phyloP scores from a whole-genome alignment of 2,113 vertebrate species.

The Xenopus tropicalis region UCB_Xtro_10.0 CM004449.2:114011001-114011500 shows the following conservation, averaged over 20 bases:
- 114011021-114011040: constrained; percentile 5
- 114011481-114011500: too few relatives aligned
- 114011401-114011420: not conserved
- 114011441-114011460: too few relatives aligned
- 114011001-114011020: constrained; percentile 2
- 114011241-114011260: constrained; percentile 20
- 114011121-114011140: constrained; percentile 30
- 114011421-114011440: too few relatives aligned
- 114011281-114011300: constrained; percentile 18
- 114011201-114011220: constrained; percentile 29
- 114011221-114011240: constrained; percentile 26
- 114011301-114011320: constrained; percentile 24
- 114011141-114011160: constrained; percentile 33
- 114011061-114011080: constrained; percentile 16
- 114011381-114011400: constrained; percentile 16
- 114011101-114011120: constrained; percentile 34
- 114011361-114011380: constrained; percentile 17
- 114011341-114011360: constrained; percentile 10
- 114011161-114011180: constrained; percentile 23
- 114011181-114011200: constrained; percentile 24
- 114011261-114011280: constrained; percentile 22
- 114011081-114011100: constrained; percentile 14
- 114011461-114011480: too few relatives aligned
- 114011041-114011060: not conserved
- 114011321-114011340: constrained; percentile 6